A percentile compares a stretch with the other conserved stretches of the same genome.
Conservation (phyloP, 1,140 invertebrate genomes). For the Drosophila parvula region DNA sequence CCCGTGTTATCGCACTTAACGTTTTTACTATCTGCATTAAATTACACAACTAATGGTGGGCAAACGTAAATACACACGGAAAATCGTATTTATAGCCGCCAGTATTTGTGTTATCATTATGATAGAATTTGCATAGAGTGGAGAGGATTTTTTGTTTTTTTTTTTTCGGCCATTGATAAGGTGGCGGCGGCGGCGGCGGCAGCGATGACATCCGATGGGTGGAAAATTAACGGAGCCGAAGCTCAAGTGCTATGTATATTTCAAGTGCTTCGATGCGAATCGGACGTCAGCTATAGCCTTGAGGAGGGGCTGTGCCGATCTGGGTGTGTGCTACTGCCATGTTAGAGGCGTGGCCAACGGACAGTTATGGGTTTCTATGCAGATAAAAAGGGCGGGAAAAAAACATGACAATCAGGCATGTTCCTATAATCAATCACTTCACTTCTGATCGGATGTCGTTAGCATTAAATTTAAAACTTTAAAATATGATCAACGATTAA, state of each 20-base stretch:
- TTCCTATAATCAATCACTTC: conserved; percentile 15
- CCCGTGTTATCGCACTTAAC: conserved; percentile 23
- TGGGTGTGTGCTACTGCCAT: conserved; percentile 5
- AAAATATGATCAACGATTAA: background rate
- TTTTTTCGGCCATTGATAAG: conserved; percentile 28
- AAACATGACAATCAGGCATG: conserved; percentile 22
- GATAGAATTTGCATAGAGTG: conserved; percentile 44
- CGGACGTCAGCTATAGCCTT: conserved; percentile 39
- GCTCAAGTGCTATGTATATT: conserved; percentile 32
- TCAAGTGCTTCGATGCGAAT: conserved; percentile 27
- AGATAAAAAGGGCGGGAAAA: background rate
- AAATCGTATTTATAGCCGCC: conserved; percentile 36
- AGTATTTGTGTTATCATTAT: conserved; percentile 45
- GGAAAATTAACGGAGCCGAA: conserved; percentile 49
- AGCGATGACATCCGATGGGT: conserved; percentile 24
- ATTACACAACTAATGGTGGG: conserved; percentile 56
- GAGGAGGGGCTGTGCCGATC: conserved; percentile 9
- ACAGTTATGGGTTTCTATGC: conserved; percentile 9
- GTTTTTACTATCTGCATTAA: conserved; percentile 51
- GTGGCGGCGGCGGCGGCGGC: background rate
- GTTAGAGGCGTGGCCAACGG: conserved; percentile 22
- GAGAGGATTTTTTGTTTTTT: conserved; percentile 22
- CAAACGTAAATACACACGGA: conserved; percentile 23
- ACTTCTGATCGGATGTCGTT: background rate
- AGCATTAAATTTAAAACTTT: background rate